Percentiles rank a stretch among this genome's conserved stretches.
phyloP scores from a whole-genome alignment of 2,113 vertebrate species.

The Puntigrus tetrazona region DNA sequence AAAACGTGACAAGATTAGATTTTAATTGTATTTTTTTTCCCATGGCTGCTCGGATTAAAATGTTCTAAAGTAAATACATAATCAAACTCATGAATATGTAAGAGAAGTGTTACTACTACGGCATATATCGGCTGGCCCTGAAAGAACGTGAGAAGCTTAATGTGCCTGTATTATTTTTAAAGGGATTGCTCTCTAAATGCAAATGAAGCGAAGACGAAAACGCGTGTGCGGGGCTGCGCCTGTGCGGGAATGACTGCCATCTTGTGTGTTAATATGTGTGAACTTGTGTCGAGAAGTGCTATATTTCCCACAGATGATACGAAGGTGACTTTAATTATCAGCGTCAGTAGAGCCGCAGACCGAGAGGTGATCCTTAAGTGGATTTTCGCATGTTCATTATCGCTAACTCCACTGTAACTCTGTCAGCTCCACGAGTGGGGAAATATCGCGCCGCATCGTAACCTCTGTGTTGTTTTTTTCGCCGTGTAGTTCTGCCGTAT shows the following conservation, averaged over 20 bases:
- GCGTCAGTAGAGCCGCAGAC: neutral
- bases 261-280: slow-evolving; percentile 35
- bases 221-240: slow-evolving; percentile 15
- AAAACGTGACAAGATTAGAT: neutral
- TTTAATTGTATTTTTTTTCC: neutral
- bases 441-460: slow-evolving; percentile 1
- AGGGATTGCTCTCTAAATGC: slow-evolving; percentile 1
- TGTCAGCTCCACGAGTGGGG: slow-evolving; percentile 2
- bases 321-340: slow-evolving; percentile 38
- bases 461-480: neutral
- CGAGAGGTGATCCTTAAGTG: slow-evolving; percentile 34
- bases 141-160: neutral
- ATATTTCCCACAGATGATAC: slow-evolving; percentile 27
- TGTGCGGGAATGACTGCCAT: slow-evolving; percentile 34
- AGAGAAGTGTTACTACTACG: neutral
- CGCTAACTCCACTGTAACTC: neutral
- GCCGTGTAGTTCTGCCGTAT: neutral
- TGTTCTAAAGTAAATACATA: neutral
- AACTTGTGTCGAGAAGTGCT: slow-evolving; percentile 21
- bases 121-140: neutral
- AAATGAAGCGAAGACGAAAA: neutral
- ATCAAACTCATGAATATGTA: neutral
- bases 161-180: neutral
- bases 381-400: slow-evolving; percentile 38
- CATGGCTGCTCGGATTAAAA: neutral